Percentiles rank a stretch among this genome's conserved stretches.
Conservation (phyloP, 1,140 invertebrate species). For the Xylocopa sonorina region DNA sequence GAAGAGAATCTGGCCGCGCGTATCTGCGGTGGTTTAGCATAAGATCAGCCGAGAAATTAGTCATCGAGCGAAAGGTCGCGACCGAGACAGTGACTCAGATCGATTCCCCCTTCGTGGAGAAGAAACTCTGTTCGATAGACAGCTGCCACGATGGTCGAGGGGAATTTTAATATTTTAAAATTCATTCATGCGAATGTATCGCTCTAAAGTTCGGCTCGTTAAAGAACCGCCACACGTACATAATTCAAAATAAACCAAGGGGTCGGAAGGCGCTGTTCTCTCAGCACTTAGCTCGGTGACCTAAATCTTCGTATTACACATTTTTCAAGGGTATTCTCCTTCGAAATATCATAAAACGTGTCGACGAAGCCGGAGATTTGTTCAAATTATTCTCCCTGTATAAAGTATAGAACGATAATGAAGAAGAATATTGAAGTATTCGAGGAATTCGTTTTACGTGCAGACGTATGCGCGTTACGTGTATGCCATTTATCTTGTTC, state of each 20-base stretch:
- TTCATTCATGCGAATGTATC: too few species aligned
- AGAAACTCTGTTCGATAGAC: neutral
- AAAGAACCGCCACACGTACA: too few species aligned
- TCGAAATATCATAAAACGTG: neutral
- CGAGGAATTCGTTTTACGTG: too few species aligned
- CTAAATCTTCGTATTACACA: too few species aligned
- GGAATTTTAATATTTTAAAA: too few species aligned
- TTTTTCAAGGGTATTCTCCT: neutral
- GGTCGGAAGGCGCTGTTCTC: too few species aligned
- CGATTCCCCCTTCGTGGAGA: conserved; percentile 28
- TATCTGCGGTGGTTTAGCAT: conserved; percentile 36
- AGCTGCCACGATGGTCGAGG: neutral
- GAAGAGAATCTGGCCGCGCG: neutral
- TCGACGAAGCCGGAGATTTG: neutral
- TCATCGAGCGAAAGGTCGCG: conserved; percentile 53
- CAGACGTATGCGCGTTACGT: too few species aligned
- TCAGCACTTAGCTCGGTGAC: too few species aligned
- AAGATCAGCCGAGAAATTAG: conserved; percentile 50
- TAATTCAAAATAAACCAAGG: too few species aligned
- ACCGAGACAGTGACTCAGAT: conserved; percentile 63
- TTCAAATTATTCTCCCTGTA: neutral
- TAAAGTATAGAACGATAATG: neutral
- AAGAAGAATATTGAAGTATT: neutral
- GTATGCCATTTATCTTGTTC: too few species aligned
- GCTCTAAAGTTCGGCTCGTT: too few species aligned